Evolutionary conservation across 64 coral and sea anemone genomes (phyloP), one percentile per base, ranked within the genome.

Genomic region (Astreopora myriophthalma): DNA sequence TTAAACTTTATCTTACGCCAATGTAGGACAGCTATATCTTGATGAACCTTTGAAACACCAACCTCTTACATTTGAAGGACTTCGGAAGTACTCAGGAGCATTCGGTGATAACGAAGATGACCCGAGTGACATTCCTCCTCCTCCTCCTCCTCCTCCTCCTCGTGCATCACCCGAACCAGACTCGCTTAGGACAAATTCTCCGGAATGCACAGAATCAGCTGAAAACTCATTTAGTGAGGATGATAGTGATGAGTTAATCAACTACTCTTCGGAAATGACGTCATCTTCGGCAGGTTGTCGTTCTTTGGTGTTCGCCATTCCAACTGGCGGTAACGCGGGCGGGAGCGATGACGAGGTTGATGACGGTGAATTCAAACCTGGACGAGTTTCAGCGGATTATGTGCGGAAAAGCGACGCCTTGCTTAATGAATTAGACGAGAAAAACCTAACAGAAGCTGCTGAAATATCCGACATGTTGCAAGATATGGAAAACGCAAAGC

Each of bases 1-100:
- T n/a, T n/a, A n/a, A n/a, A 13, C 3, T 55, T 19, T 86, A 48
- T 65, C 28, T 24, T 73, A 27, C 32, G 34, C 4, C 26, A 17
- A 75, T 32, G 29, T 49, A 74, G 65, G 39, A 52, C 26, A 72
- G 27, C 11, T 72, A 0, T 84, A 92, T 75, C 70, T 92, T 20
- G 90, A 92, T 69, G 80, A 67, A n/a, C 32, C 86, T 16, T 69
- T 34, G 5, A 25, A 76, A 25, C 48, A 57, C 32, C 69, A 76
- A 44, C 30, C 51, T 58, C 68, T 26, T 9, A 67, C 68, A 27
- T 60, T 76, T 1, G 70, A 66, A 76, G 71, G 81, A 32, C 73
- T 92, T 55, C 69, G 70, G 34, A 75, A 73, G 75, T 92, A 86
- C 37, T 92, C 90, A n/a, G 80, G 70, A 16, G 90, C 90, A 27